These are phyloP conservation scores for Bos taurus DNA, from an alignment of 2,113 vertebrate genomes.

Conservation along the genomic window DNA sequence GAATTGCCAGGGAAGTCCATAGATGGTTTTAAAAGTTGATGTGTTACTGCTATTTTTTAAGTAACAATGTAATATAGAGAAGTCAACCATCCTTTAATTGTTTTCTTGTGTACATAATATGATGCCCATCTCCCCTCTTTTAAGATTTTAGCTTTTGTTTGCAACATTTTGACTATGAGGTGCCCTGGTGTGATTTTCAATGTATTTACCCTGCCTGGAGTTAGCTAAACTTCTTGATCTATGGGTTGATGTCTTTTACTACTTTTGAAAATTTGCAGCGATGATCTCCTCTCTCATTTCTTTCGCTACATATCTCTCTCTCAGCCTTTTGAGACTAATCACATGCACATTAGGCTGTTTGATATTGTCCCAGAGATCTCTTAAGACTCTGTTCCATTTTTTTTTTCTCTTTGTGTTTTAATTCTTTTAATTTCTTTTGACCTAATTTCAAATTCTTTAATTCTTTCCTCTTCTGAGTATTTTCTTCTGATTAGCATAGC, in stretches of 20 bases:
- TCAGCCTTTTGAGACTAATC: background rate
- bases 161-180: background rate
- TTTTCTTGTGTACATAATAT: background rate
- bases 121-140: background rate
- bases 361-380: background rate
- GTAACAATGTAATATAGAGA: background rate
- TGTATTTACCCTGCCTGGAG: background rate
- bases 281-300: background rate
- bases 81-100: background rate
- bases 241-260: background rate
- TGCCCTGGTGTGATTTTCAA: background rate
- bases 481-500: background rate
- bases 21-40: background rate
- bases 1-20: background rate
- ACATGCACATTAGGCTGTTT: background rate
- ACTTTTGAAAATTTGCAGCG: background rate
- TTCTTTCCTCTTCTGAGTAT: background rate
- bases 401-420: background rate
- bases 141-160: conserved; percentile 15
- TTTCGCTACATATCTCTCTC: background rate
- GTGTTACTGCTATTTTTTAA: background rate
- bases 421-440: conserved; percentile 18
- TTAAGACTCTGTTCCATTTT: background rate
- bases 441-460: background rate
- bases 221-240: background rate